Percentiles rank a stretch among this genome's conserved stretches.
Conservation (phyloP, 1,140 invertebrate species). For the Drosophila azteca region DNA sequence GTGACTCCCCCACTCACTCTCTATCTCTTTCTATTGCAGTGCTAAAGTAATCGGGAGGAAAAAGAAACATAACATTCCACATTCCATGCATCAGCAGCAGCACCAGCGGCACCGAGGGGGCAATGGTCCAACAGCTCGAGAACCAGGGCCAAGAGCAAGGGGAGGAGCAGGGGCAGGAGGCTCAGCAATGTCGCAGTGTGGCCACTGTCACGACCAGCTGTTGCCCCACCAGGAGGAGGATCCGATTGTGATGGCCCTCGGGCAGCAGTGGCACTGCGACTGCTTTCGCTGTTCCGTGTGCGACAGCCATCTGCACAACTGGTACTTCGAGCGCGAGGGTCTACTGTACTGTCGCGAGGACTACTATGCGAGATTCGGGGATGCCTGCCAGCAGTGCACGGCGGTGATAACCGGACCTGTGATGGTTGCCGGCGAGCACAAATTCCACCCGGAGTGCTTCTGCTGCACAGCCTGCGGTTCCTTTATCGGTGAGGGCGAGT, state of each 20-base stretch:
- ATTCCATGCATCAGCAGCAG: conserved; percentile 51
- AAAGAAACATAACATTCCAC: conserved; percentile 14
- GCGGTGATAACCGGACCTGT: conserved; percentile 95
- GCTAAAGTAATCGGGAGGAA: conserved; percentile 29
- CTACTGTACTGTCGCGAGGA: conserved; percentile 94
- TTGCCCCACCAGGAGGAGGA: conserved; percentile 65
- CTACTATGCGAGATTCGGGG: conserved; percentile 94
- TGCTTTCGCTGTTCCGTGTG: conserved; percentile 96
- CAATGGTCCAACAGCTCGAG: conserved; percentile 1
- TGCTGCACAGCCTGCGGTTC: conserved; percentile 91
- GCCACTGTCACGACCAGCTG: conserved; percentile 65
- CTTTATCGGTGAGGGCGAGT: conserved; percentile 95
- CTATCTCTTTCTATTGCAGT: background rate
- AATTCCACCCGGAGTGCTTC: conserved; percentile 98
- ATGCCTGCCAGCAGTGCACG: conserved; percentile 94
- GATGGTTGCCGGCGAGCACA: conserved; percentile 96
- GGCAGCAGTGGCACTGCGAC: conserved; percentile 94
- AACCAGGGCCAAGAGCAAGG: conserved; percentile 11
- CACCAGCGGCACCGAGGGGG: conserved; percentile 32
- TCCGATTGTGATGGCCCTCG: conserved; percentile 86
- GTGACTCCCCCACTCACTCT: background rate
- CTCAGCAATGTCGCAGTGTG: conserved; percentile 42
- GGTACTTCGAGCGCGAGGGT: conserved; percentile 97
- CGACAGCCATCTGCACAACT: conserved; percentile 91
- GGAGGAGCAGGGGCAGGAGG: conserved; percentile 3